Conservation (phyloP, 2,888 invertebrate genomes). For the Oegoconia quadripuncta region DNA sequence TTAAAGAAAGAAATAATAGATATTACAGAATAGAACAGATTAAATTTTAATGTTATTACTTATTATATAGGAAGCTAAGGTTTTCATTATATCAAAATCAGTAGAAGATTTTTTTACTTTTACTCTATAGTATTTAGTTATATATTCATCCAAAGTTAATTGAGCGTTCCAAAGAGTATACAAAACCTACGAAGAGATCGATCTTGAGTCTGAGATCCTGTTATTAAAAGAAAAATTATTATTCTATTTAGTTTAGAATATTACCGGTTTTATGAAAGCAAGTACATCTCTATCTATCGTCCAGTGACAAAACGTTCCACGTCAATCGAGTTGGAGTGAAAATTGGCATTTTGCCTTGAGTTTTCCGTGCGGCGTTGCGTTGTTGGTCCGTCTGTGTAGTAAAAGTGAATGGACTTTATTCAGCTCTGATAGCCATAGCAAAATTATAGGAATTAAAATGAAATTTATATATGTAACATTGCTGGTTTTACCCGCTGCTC, state of each 20-base stretch:
- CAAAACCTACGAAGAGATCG: too few species aligned
- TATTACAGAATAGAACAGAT: too few species aligned
- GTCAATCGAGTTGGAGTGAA: constrained; percentile 78
- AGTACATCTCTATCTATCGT: constrained; percentile 27
- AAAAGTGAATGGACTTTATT: constrained; percentile 67
- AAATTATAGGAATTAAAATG: constrained; percentile 72
- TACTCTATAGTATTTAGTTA: too few species aligned
- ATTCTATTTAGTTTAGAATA: background rate
- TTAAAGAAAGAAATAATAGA: too few species aligned
- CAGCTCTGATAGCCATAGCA: constrained; percentile 41
- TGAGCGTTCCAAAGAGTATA: too few species aligned
- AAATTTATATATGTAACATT: constrained; percentile 82
- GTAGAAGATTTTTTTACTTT: too few species aligned
- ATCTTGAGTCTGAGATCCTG: too few species aligned
- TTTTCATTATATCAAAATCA: too few species aligned
- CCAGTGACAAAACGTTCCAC: constrained; percentile 74
- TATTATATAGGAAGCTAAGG: too few species aligned
- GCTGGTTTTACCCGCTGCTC: constrained; percentile 84
- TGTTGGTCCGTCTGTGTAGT: constrained; percentile 39
- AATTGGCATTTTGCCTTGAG: constrained; percentile 65
- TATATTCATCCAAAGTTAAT: too few species aligned
- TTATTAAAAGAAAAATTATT: too few species aligned
- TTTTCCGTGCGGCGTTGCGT: constrained; percentile 53
- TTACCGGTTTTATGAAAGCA: constrained; percentile 19
- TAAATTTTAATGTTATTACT: too few species aligned